phyloP scores from a whole-genome alignment of 2,113 vertebrate species.

The Clinocottus analis region DNA sequence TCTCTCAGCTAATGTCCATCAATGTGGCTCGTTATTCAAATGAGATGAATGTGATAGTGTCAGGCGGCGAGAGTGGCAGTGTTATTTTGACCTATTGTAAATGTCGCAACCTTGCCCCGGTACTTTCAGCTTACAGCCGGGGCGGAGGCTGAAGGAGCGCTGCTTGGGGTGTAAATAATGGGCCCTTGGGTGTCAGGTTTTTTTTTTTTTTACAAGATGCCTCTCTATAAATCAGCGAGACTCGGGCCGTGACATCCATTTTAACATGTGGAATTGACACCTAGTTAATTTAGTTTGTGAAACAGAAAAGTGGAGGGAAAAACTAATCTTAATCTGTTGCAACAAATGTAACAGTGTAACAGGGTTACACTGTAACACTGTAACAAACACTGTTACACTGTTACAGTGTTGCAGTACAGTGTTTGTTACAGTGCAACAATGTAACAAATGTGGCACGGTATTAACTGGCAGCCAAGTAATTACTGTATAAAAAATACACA shows the following conservation, averaged over 20 bases:
- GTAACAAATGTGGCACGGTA: no score
- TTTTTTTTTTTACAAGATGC: constrained; percentile 65
- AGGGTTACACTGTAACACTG: no score
- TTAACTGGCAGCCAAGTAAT: no score
- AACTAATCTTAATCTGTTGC: constrained; percentile 21
- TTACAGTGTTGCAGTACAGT: no score
- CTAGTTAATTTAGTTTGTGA: constrained; percentile 78
- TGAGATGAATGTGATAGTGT: constrained; percentile 87
- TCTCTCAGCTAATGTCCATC: constrained; percentile 81
- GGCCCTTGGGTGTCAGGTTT: constrained; percentile 71
- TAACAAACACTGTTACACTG: no score
- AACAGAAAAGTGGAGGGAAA: constrained; percentile 38
- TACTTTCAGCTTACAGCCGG: constrained; percentile 43
- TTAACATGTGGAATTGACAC: constrained; percentile 80
- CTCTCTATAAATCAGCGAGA: constrained; percentile 82
- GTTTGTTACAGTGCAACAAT: no score
- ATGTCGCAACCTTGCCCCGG: constrained; percentile 84
- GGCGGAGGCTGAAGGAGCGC: constrained; percentile 56
- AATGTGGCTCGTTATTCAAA: constrained; percentile 88
- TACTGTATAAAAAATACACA: no score
- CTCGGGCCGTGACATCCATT: constrained; percentile 80
- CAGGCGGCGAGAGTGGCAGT: constrained; percentile 73
- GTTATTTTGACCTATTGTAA: constrained; percentile 89
- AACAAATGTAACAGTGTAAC: no score
- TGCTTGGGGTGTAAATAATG: constrained; percentile 80